Base-by-base conservation (phyloP, 2,888 invertebrate species). In the Pseudolycoriella hygida region DNA sequence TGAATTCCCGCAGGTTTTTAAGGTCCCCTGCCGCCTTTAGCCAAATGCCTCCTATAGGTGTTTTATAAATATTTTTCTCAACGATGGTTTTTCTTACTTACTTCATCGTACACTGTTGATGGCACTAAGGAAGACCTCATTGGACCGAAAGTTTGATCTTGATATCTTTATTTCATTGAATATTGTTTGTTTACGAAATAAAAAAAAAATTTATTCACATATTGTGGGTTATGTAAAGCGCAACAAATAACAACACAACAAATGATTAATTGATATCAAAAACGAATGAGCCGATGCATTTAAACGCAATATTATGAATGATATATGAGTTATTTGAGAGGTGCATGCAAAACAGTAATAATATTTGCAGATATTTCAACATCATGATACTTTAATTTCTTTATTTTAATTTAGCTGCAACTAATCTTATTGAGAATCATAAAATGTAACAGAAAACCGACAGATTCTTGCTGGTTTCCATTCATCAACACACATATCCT, bases 21-120 rank as follows among this genome's bases (percentile, higher is more conserved):
- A n/a, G 31, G 17, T 42, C 42, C 15, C 25, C 31, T 42, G 25
- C 31, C 42, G 42, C 42, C 31, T 30, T 42, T 15, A 34, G 19
- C 19, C 15, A 25, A 25, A 43, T 43, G 32, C 37, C 37, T 43
- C 43, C 43, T 43, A 38, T 43, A 43, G 43, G 43, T 43, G 43
- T 43, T 43, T 18, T 18, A 43, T 37, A 43, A 11, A 19, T 41
- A 19, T n/a, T 20, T 12, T 40, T 40, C 11, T 40, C 18, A 17
- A 40, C 12, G n/a, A n/a, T 43, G 18, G 18, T 32, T 43, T 32
- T 11, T 17, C 17, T 15, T 41, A 6, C 20, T 31, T 25, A 25
- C 19, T 2, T 41, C 3, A 30, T 11, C 17, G 2, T 30, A 20
- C 18, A 18, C 15, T 37, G 37, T 37, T 37, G 37, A 37, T 37